A percentile compares a stretch with the other conserved stretches of the same genome.
phyloP scores from a whole-genome alignment of 1,140 invertebrate species.

The Linepithema humile region DNA sequence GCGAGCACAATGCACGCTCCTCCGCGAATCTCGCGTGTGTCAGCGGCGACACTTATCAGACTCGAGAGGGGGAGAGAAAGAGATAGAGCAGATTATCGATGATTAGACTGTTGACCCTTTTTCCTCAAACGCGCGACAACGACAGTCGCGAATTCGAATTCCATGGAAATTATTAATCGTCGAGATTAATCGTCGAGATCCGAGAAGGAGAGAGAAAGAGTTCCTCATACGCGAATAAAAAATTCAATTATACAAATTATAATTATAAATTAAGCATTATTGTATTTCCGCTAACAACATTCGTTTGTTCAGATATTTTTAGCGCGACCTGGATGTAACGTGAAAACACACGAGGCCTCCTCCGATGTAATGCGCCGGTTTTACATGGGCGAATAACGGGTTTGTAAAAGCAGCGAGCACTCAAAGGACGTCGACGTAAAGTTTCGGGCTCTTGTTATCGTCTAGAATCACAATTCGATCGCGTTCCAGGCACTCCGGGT shows the following conservation, averaged over 20 bases:
- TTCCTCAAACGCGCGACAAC: neutral
- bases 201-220: too few species aligned
- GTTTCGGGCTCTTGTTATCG: constrained; percentile 40
- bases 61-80: neutral
- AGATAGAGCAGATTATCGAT: constrained; percentile 6
- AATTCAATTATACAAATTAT: neutral
- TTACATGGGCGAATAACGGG: neutral
- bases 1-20: neutral
- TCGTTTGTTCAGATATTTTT: neutral
- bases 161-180: neutral
- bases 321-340: neutral
- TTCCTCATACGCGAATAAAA: neutral
- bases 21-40: neutral
- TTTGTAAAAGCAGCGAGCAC: neutral
- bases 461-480: constrained; percentile 39
- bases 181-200: too few species aligned
- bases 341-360: neutral
- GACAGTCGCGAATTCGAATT: neutral
- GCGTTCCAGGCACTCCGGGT: neutral
- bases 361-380: neutral
- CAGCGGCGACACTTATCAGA: neutral
- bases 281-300: neutral
- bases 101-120: neutral
- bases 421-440: neutral
- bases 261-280: too few species aligned